phyloP scores from a whole-genome alignment of 2,888 invertebrate genomes.

The Itoplectis maculator region DNA sequence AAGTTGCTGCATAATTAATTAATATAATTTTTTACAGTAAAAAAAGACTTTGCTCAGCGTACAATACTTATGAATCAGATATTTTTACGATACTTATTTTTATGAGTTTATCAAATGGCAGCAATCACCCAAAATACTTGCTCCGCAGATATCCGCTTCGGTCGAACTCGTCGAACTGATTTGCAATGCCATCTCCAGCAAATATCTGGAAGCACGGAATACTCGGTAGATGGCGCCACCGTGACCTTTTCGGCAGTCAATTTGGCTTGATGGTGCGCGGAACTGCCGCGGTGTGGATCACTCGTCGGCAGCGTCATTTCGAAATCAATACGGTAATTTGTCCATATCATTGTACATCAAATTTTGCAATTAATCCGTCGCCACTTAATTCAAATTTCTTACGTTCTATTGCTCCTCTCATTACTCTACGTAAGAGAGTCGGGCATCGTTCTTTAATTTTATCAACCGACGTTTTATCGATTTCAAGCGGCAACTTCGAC shows the following conservation, averaged over 20 bases:
- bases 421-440: background rate
- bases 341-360: background rate
- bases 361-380: background rate
- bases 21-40: background rate
- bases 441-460: background rate
- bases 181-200: constrained; percentile 21
- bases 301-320: background rate
- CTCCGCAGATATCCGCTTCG: background rate
- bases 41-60: background rate
- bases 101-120: background rate
- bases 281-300: constrained; percentile 7
- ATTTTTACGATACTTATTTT: background rate
- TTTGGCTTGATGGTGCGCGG: constrained; percentile 6
- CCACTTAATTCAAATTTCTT: background rate
- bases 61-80: constrained; percentile 11
- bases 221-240: constrained; percentile 54
- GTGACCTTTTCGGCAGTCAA: constrained; percentile 41
- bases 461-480: background rate
- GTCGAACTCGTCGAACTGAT: background rate
- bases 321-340: background rate
- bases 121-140: background rate
- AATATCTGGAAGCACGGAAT: constrained; percentile 5
- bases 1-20: too few species aligned
- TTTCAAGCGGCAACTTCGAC: constrained; percentile 1
- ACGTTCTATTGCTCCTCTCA: background rate